These are phyloP conservation scores for Chaenocephalus aceratus DNA, from an alignment of 2,113 vertebrate species.

Conservation along the genomic window DNA sequence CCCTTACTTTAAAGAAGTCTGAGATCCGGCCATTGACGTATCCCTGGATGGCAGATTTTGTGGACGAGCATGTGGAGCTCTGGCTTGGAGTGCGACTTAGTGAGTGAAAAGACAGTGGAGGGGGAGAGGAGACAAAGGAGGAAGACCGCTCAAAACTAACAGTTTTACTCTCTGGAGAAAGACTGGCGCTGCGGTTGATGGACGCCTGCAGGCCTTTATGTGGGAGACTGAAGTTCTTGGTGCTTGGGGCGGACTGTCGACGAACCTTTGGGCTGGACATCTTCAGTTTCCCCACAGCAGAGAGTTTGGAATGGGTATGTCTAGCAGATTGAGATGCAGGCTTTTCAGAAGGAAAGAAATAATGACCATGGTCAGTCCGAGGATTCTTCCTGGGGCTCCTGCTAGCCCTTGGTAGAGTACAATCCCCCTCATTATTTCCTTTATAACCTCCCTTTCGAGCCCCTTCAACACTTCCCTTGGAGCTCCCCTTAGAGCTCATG, in stretches of 20 bases:
- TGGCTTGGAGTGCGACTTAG: conserved; percentile 88
- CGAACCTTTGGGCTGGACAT: conserved; percentile 90
- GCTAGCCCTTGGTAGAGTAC: conserved; percentile 88
- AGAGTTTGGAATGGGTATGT: conserved; percentile 87
- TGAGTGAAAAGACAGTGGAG: conserved; percentile 90
- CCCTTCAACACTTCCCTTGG: conserved; percentile 54
- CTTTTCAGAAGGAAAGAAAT: conserved; percentile 56
- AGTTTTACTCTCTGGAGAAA: conserved; percentile 89
- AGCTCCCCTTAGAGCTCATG: conserved; percentile 83
- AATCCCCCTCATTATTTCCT: conserved; percentile 84
- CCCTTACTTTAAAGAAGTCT: conserved; percentile 86
- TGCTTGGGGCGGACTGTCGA: conserved; percentile 88
- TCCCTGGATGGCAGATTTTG: conserved; percentile 87
- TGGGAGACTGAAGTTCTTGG: conserved; percentile 90
- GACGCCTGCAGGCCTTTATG: conserved; percentile 90
- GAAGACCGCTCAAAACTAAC: conserved; percentile 80
- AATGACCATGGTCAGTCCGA: conserved; percentile 76
- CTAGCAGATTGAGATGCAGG: conserved; percentile 79
- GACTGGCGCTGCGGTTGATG: conserved; percentile 87
- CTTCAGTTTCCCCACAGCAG: conserved; percentile 91
- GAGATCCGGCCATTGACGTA: conserved; percentile 90
- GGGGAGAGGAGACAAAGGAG: conserved; percentile 70
- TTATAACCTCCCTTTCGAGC: conserved; percentile 48
- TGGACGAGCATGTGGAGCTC: conserved; percentile 79
- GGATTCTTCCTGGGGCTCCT: conserved; percentile 86